Conservation (phyloP, 2,113 vertebrate species). For the Phainopepla nitens region DNA sequence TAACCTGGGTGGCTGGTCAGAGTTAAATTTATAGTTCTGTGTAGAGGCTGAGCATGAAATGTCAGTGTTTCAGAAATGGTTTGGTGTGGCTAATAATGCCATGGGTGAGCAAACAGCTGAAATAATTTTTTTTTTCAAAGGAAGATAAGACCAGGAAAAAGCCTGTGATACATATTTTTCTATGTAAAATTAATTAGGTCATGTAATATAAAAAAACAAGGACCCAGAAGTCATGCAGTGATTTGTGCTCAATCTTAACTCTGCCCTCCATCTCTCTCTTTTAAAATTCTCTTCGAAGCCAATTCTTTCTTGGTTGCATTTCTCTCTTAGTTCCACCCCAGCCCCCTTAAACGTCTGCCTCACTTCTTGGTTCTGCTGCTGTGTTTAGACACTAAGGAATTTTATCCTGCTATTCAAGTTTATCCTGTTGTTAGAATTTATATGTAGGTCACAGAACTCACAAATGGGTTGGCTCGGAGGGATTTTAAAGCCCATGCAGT, state of each 20-base stretch:
- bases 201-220: not conserved
- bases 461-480: not conserved
- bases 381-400: not conserved
- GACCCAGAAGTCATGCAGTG: conserved; percentile 24
- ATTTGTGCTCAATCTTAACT: conserved; percentile 38
- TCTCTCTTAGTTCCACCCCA: not conserved
- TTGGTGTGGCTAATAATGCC: not conserved
- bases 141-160: not conserved
- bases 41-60: not conserved
- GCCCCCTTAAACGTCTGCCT: not conserved
- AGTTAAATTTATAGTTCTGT: not conserved
- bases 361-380: not conserved
- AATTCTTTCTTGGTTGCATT: not conserved
- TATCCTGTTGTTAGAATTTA: not conserved
- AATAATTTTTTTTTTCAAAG: not conserved
- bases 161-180: not conserved
- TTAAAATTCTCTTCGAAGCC: not conserved
- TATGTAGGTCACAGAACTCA: not conserved
- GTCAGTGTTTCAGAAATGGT: not conserved
- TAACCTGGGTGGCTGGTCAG: not conserved
- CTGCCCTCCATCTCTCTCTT: not conserved
- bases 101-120: not conserved
- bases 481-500: not conserved
- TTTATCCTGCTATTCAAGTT: not conserved
- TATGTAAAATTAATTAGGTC: conserved; percentile 31